These are phyloP conservation scores for Nomada goodeniana DNA, from an alignment of 2,888 invertebrate genomes.

Conservation along the genomic window DNA sequence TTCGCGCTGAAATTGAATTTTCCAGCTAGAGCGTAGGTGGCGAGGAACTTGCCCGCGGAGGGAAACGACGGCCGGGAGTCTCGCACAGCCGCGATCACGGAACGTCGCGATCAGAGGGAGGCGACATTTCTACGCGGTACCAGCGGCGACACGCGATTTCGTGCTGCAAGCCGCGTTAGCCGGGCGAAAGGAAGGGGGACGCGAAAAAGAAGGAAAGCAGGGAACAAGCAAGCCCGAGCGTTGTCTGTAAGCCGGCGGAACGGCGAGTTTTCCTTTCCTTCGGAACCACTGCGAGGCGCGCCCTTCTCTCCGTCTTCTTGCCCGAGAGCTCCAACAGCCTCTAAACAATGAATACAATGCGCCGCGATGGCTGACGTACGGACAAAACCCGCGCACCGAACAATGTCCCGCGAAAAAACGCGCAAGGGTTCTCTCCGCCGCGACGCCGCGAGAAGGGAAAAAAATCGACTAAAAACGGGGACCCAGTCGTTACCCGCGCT, in stretches of 20 bases:
- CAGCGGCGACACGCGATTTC: conserved; percentile 43
- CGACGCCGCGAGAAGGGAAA: conserved; percentile 27
- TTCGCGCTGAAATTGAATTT: conserved; percentile 63
- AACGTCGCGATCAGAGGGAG: conserved; percentile 28
- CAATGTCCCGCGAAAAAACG: conserved; percentile 64
- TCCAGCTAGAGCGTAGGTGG: conserved; percentile 44
- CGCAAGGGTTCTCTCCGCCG: conserved; percentile 50
- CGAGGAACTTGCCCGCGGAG: conserved; percentile 18
- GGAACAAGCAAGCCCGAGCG: conserved; percentile 21
- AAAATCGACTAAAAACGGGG: conserved; percentile 25
- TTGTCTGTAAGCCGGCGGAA: conserved; percentile 41
- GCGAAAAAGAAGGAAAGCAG: conserved; percentile 3
- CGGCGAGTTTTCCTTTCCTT: conserved; percentile 53
- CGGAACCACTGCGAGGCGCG: conserved; percentile 39
- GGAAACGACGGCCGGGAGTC: conserved; percentile 8
- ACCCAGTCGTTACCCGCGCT: conserved; percentile 13
- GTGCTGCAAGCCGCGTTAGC: conserved; percentile 23
- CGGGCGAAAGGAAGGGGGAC: not conserved
- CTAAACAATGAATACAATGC: conserved; percentile 71
- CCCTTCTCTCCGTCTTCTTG: conserved; percentile 45
- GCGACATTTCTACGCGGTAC: conserved; percentile 46
- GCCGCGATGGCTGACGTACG: conserved; percentile 59
- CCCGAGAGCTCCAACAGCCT: conserved; percentile 52
- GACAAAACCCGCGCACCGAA: conserved; percentile 68
- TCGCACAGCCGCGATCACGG: conserved; percentile 39